Evolutionary conservation across 2,113 vertebrate species (phyloP).

Genomic region (Syngnathus scovelli): DNA sequence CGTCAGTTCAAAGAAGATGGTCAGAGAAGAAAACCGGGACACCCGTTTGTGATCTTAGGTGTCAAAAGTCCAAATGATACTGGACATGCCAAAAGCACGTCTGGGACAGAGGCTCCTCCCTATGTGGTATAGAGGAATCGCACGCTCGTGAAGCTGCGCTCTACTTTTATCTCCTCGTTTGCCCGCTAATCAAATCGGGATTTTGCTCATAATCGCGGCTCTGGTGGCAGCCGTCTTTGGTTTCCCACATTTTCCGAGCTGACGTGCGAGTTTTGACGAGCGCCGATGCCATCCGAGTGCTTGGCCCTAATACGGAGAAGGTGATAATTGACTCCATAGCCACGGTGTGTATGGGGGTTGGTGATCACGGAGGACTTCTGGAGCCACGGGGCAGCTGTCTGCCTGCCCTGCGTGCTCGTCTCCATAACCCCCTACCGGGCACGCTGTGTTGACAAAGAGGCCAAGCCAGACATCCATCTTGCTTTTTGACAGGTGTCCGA

Average conservation of each 20-base stretch:
- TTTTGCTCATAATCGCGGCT: constrained; percentile 28
- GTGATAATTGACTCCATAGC: constrained; percentile 52
- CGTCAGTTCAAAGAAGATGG: too few species aligned
- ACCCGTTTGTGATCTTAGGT: too few species aligned
- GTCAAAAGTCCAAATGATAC: too few species aligned
- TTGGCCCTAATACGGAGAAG: constrained; percentile 50
- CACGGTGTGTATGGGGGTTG: background rate
- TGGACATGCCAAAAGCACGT: too few species aligned
- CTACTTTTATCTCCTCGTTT: constrained; percentile 16
- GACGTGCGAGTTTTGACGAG: constrained; percentile 25
- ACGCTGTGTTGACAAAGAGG: constrained; percentile 38
- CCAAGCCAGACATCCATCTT: constrained; percentile 29
- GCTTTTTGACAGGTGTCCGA: constrained; percentile 30
- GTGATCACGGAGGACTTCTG: constrained; percentile 40
- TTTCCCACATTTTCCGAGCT: constrained; percentile 39
- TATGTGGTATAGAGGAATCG: constrained; percentile 14
- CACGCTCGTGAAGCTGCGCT: constrained; percentile 12
- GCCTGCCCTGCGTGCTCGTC: constrained; percentile 27
- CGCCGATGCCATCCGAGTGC: constrained; percentile 19
- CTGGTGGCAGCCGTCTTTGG: constrained; percentile 31
- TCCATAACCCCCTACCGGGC: constrained; percentile 9
- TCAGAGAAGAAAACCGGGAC: too few species aligned
- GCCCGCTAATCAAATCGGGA: constrained; percentile 22
- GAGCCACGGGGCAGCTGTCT: constrained; percentile 39
- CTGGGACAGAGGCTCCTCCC: too few species aligned